Evolutionary conservation across 92 coral and sea anemone species (phyloP).

Genomic region (Ricordea florida): DNA sequence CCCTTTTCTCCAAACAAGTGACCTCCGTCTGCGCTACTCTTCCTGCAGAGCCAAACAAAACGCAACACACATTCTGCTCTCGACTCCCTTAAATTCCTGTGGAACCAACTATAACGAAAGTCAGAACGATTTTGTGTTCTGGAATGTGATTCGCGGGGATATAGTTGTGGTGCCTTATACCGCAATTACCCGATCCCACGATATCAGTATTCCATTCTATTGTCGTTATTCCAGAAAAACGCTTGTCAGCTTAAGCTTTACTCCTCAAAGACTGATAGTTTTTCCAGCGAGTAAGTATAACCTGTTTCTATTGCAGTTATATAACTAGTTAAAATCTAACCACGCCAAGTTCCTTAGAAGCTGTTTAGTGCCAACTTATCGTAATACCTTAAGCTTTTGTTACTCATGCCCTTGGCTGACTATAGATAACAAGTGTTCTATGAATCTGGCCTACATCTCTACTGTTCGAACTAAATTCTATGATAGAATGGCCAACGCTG

Average conservation of each 20-base stretch:
- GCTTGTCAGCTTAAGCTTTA: slow-evolving; percentile 16
- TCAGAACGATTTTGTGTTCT: neutral
- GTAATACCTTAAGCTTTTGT: too few species aligned
- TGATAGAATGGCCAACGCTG: too few species aligned
- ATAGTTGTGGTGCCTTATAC: neutral
- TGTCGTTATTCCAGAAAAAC: slow-evolving; percentile 47
- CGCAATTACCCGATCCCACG: slow-evolving; percentile 8
- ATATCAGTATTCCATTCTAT: slow-evolving; percentile 37
- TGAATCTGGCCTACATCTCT: too few species aligned
- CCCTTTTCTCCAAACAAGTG: neutral
- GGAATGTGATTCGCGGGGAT: slow-evolving; percentile 3
- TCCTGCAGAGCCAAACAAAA: slow-evolving; percentile 29
- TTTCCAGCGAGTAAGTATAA: slow-evolving; percentile 18
- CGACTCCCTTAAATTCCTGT: slow-evolving; percentile 1
- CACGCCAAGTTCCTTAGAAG: too few species aligned
- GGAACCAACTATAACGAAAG: slow-evolving; percentile 13
- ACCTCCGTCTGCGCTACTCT: slow-evolving; percentile 23
- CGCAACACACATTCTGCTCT: neutral
- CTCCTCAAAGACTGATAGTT: slow-evolving; percentile 4
- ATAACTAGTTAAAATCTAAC: neutral
- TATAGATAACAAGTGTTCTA: too few species aligned
- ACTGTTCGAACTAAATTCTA: too few species aligned
- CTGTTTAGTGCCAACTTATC: too few species aligned
- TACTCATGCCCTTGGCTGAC: too few species aligned
- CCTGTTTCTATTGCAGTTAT: neutral